Evolutionary conservation across 2,113 vertebrate species (phyloP).

Genomic region (Anhinga rufa): DNA sequence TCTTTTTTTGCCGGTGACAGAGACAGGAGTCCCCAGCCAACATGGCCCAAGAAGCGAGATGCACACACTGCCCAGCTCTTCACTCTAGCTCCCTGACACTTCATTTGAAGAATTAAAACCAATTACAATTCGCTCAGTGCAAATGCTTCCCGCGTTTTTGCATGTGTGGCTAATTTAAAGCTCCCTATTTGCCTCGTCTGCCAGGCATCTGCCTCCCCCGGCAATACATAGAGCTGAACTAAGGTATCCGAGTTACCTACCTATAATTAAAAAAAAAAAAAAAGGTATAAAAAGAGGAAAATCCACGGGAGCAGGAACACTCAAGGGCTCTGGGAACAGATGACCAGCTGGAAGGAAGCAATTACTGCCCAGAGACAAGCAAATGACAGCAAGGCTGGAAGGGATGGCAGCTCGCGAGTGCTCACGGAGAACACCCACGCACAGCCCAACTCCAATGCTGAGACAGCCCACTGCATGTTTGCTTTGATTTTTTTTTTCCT

Average conservation of each 20-base stretch:
- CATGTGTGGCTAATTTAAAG: neutral
- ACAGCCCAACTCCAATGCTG: fast-evolving
- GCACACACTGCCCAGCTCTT: neutral
- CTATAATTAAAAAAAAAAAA: neutral
- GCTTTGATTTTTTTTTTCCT: neutral
- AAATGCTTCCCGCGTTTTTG: neutral
- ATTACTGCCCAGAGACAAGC: neutral
- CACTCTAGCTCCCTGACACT: neutral
- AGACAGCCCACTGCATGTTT: fast-evolving
- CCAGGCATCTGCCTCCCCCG: neutral
- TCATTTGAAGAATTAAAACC: neutral
- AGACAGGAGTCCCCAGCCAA: neutral
- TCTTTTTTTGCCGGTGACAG: neutral
- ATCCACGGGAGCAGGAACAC: neutral
- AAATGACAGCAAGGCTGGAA: neutral
- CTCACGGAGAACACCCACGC: neutral
- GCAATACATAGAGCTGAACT: neutral
- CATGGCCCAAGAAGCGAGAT: neutral
- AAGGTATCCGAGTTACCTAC: neutral
- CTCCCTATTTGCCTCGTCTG: neutral
- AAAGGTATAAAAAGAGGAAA: neutral
- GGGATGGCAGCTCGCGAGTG: neutral
- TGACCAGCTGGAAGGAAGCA: neutral
- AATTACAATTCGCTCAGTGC: neutral
- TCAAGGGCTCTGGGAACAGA: neutral